Base-by-base conservation (phyloP, 2,888 invertebrate species). In the Brenthis hecate region DNA sequence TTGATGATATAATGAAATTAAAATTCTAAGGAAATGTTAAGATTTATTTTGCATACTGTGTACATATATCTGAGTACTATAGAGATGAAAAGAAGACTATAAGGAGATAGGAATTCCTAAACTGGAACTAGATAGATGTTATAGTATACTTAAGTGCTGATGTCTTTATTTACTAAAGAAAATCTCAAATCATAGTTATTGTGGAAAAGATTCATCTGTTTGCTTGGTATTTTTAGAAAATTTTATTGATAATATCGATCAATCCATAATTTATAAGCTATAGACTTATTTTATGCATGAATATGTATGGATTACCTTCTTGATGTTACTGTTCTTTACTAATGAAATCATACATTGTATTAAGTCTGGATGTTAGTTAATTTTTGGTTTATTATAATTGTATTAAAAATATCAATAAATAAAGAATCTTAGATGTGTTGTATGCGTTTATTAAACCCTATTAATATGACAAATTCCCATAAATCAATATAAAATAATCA, bases 381-480 rank as follows among this genome's bases (percentile, higher is more conserved):
- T 51, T 53, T 62, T 62, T 62, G 53, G 36, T 62, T 62, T 62
- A 62, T 43, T 43, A 43, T 62, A 53, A 53, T 32, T 62, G 62
- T 62, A 62, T 60, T 50, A 32, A 60, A 60, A 60, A 16, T 50
- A 60, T 62, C 36, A 62, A 62, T 61, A 53, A 62, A 62, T 53
- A 53, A 62, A 62, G 43, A 62, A 53, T 43, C 53, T 53, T 62
- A 36, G 36, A 62, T 53, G 53, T 62, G 53, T 13, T 53, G 6
- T 53, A 62, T 32, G 13, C 16, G 43, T 62, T 62, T 62, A 53
- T 53, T 53, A 13, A 53, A 19, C 57, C 47, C 6, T 19, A 8
- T 3, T 50, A 28, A 32, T 32, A 16, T 51, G 16, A 32, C 13
- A 51, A 51, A 51, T 53, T 19, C 16, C 16, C n/a, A 43, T 43